Conservation (phyloP, 2,888 invertebrate genomes). For the Eustalomyia histrio region DNA sequence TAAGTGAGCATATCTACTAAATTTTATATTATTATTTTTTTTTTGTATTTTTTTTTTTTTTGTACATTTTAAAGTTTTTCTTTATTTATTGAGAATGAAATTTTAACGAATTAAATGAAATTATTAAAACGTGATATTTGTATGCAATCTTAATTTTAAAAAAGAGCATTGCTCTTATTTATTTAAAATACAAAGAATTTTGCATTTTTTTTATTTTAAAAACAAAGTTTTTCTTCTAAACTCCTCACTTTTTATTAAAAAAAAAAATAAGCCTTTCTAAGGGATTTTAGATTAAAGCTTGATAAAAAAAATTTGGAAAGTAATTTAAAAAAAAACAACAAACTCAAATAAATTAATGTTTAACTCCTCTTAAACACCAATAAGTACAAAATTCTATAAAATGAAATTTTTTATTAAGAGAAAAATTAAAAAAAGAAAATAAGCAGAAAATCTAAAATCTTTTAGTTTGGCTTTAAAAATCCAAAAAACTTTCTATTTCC, state of each 20-base stretch:
- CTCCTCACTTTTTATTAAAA: neutral
- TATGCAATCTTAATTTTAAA: slow-evolving; percentile 67
- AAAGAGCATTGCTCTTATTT: slow-evolving; percentile 63
- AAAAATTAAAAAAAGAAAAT: slow-evolving; percentile 27
- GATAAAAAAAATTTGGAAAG: slow-evolving; percentile 62
- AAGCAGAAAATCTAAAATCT: slow-evolving; percentile 32
- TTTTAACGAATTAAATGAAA: slow-evolving; percentile 59
- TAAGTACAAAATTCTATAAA: slow-evolving; percentile 64
- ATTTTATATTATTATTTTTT: slow-evolving; percentile 42
- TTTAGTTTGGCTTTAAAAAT: slow-evolving; percentile 41
- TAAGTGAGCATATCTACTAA: slow-evolving; percentile 14
- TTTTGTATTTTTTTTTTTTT: slow-evolving; percentile 57
- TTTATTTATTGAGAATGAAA: slow-evolving; percentile 32
- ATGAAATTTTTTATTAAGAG: slow-evolving; percentile 57
- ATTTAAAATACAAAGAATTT: slow-evolving; percentile 72
- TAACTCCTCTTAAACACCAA: slow-evolving; percentile 63
- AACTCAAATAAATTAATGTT: slow-evolving; percentile 42
- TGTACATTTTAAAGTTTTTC: slow-evolving; percentile 63
- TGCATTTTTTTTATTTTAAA: slow-evolving; percentile 72
- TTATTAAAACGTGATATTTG: slow-evolving; percentile 67
- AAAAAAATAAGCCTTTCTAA: neutral
- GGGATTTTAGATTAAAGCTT: neutral
- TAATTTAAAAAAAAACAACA: slow-evolving; percentile 45
- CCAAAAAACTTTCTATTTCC: neutral
- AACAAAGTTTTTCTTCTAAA: slow-evolving; percentile 35